Conservation (phyloP, 2,888 invertebrate genomes). For the Chironomus riparius region DNA sequence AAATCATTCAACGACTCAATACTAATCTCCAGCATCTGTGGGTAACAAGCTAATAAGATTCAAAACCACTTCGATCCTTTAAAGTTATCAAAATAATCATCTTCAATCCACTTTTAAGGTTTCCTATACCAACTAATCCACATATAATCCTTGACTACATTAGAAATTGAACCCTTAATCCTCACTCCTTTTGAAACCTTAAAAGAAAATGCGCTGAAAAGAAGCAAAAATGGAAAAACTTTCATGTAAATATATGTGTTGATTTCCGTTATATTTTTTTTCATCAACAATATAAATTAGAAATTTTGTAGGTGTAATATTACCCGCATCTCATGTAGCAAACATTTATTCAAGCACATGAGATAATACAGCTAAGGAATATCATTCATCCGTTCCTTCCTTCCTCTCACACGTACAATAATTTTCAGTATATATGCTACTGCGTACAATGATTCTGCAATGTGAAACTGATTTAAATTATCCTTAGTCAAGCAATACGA, state of each 20-base stretch:
- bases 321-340: conserved; percentile 1
- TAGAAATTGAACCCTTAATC: too few species aligned
- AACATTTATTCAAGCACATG: conserved; percentile 12
- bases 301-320: conserved; percentile 7
- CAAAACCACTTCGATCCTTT: too few species aligned
- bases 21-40: too few species aligned
- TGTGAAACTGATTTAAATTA: not conserved
- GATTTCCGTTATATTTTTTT: not conserved
- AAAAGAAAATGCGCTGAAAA: too few species aligned
- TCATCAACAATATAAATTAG: conserved; percentile 3
- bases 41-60: too few species aligned
- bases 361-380: not conserved
- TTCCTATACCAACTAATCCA: too few species aligned
- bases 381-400: not conserved
- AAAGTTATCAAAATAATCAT: too few species aligned
- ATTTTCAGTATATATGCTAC: not conserved
- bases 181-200: too few species aligned
- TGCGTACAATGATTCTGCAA: not conserved
- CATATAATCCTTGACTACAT: too few species aligned
- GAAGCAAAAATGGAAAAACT: not conserved
- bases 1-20: too few species aligned
- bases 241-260: not conserved
- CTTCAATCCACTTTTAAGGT: too few species aligned
- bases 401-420: not conserved
- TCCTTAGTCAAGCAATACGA: not conserved